Evolutionary conservation across 1,140 invertebrate genomes (phyloP).

Genomic region (Lanistes nyassanus): DNA sequence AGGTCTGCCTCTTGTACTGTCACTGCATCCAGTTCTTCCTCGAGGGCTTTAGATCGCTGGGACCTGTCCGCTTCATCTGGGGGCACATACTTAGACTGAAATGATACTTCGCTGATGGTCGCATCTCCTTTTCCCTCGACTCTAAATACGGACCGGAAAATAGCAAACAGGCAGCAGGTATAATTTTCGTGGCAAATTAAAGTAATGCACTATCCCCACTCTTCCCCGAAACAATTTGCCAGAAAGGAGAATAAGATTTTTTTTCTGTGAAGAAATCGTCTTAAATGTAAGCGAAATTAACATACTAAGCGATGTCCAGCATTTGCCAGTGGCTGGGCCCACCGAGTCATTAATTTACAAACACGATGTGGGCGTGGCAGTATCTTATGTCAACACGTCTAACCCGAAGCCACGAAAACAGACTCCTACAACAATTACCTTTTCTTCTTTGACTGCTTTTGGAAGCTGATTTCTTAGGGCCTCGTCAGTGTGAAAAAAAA

Average conservation of each 20-base stretch:
- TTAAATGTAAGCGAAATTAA: too few species aligned
- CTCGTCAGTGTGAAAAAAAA: too few species aligned
- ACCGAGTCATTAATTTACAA: too few species aligned
- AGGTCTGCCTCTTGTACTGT: conserved; percentile 26
- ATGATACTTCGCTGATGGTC: conserved; percentile 61
- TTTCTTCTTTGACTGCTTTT: not conserved
- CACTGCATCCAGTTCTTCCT: conserved; percentile 32
- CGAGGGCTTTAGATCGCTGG: conserved; percentile 36
- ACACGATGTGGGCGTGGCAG: too few species aligned
- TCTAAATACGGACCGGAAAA: conserved; percentile 32
- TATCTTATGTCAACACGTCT: too few species aligned
- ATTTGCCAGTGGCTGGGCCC: too few species aligned
- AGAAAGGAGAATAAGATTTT: too few species aligned
- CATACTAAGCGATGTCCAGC: too few species aligned
- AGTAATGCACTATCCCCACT: too few species aligned
- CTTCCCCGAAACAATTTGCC: too few species aligned
- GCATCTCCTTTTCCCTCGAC: conserved; percentile 62
- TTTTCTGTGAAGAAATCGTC: too few species aligned
- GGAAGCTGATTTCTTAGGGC: not conserved
- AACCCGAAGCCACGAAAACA: too few species aligned
- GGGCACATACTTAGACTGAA: conserved; percentile 35
- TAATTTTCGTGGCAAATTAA: not conserved
- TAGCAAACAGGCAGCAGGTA: not conserved
- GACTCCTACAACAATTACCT: not conserved
- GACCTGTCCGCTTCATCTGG: conserved; percentile 30